These are phyloP conservation scores for Aethes cnicana DNA, from an alignment of 2,888 invertebrate genomes.

Conservation along the genomic window DNA sequence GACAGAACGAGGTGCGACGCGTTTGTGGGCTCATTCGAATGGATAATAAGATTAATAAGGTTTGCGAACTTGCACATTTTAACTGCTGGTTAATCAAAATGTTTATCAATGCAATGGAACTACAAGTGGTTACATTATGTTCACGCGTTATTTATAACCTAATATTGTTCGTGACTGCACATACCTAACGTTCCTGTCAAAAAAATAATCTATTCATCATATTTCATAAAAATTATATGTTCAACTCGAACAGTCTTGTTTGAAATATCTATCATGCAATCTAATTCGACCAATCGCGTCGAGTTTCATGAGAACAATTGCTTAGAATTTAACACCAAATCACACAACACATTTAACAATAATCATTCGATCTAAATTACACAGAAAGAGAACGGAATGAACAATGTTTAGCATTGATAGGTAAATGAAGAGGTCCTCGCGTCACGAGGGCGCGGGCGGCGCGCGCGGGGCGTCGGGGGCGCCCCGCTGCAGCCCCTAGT, in stretches of 20 bases:
- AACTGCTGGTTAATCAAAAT: too few relatives aligned
- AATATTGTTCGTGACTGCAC: conserved; percentile 13
- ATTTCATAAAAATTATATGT: conserved; percentile 21
- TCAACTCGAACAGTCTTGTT: conserved; percentile 17
- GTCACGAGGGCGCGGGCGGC: conserved; percentile 31
- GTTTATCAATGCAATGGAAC: too few relatives aligned
- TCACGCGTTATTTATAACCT: too few relatives aligned
- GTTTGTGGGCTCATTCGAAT: not conserved
- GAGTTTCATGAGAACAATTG: conserved; percentile 46
- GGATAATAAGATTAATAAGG: too few relatives aligned
- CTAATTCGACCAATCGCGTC: conserved; percentile 48
- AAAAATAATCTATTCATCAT: conserved; percentile 11
- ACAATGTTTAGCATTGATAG: conserved; percentile 59
- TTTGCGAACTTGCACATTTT: too few relatives aligned
- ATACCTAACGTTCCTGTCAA: conserved; percentile 22
- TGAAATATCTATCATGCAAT: conserved; percentile 35
- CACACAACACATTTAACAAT: conserved; percentile 66
- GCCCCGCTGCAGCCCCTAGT: conserved; percentile 81
- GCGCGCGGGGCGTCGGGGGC: conserved; percentile 41
- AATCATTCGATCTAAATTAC: conserved; percentile 66
- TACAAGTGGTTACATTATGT: too few relatives aligned
- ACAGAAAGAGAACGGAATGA: conserved; percentile 71
- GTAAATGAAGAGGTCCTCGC: conserved; percentile 53
- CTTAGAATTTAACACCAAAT: conserved; percentile 66
- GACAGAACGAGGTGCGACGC: conserved; percentile 5